phyloP scores from a whole-genome alignment of 2,797 vertebrate species.

The Ceyx erithaca region DNA sequence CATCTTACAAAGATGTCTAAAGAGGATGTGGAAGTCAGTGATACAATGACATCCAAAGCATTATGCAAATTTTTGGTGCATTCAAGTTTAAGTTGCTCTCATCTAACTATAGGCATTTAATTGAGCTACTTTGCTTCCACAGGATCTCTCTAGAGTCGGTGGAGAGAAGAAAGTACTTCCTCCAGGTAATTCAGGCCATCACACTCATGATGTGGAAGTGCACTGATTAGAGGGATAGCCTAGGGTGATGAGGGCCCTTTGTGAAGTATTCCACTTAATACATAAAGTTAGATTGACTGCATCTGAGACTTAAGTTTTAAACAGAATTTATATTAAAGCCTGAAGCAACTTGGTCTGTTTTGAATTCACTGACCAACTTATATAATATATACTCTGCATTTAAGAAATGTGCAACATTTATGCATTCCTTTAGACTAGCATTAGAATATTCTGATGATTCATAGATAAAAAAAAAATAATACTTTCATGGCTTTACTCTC shows the following conservation, averaged over 20 bases:
- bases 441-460: neutral
- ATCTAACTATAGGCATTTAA: neutral
- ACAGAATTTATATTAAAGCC: conserved; percentile 16
- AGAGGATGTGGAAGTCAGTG: neutral
- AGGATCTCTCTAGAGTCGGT: neutral
- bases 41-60: neutral
- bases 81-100: neutral
- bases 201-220: neutral
- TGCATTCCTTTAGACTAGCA: neutral
- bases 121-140: conserved; percentile 2
- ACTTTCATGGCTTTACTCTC: neutral
- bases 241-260: conserved; percentile 1
- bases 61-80: neutral
- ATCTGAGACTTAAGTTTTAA: neutral
- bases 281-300: neutral
- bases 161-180: conserved; percentile 11
- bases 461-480: neutral
- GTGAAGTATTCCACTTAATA: conserved; percentile 1
- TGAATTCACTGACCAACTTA: neutral
- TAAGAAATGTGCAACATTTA: conserved; percentile 20
- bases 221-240: neutral
- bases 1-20: neutral
- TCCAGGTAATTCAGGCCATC: conserved; percentile 18
- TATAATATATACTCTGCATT: neutral
- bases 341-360: neutral